Evolutionary conservation across 1,140 invertebrate genomes (phyloP), one percentile per base, ranked within the genome.

Genomic region (Drosophila pectinifera): DNA sequence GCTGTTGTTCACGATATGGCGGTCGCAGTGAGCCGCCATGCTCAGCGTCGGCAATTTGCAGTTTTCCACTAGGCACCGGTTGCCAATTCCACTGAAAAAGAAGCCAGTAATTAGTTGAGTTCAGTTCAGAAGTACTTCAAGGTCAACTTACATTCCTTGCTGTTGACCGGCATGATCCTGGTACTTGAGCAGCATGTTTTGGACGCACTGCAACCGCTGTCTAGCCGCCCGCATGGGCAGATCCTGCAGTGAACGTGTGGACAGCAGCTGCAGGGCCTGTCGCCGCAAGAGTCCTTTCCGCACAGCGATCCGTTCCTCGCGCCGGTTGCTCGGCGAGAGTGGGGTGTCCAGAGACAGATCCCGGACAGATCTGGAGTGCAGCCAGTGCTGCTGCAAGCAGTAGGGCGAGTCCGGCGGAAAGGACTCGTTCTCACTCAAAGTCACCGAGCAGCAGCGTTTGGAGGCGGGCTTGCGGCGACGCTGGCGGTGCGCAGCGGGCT

Each of bases 1-100:
- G 28, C 95, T 94, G 91, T 97, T 97, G 73, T 96, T 94, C 93
- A 97, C 97, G 63, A 98, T 97, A 93, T 98, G 98, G 58, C 95
- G 93, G 16, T 95, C 93, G 91, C 97, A 98, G 88, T 98, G 96
- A 22, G 96, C 95, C 0, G 97, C 97, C 78, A 98, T 91, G n/a
- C 95, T 95, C 2, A 93, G 90, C 56, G 94, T 94, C 8, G 91
- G 92, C 42, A 81, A 53, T 39, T 62, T 75, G 43, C 92, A 92
- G 8, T 59, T 72, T 11, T 59, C 45, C 20, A 83, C 64, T 18
- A 75, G 43, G 36, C 92, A 92, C 7, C 61, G 74, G 53, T 91
- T 92, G 22, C 73, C 76, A 53, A 78, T 69, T 13, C 65, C 73
- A 54, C 73, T 90, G 45, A 11, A 65, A 45, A 34, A 7, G 3